Evolutionary conservation across 2,113 vertebrate species (phyloP).

Genomic region (Trematomus loennbergii): DNA sequence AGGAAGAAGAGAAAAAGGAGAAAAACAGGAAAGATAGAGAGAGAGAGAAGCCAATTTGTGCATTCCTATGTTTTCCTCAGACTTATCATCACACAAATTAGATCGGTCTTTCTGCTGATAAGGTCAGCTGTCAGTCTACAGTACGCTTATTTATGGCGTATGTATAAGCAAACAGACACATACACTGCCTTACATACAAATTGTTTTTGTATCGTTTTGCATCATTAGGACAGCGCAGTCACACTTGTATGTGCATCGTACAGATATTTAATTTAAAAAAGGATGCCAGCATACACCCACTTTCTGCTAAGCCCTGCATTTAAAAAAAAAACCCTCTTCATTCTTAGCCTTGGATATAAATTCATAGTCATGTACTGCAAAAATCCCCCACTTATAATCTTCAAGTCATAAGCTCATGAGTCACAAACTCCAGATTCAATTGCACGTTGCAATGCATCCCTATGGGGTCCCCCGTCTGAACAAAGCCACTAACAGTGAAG

Average conservation of each 20-base stretch:
- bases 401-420: constrained; percentile 30
- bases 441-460: constrained; percentile 21
- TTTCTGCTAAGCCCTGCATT: background rate
- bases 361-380: constrained; percentile 12
- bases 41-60: constrained; percentile 43
- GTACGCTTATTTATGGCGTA: constrained; percentile 48
- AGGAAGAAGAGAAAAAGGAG: constrained; percentile 5
- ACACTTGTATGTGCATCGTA: background rate
- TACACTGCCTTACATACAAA: constrained; percentile 4
- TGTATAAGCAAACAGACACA: constrained; percentile 39
- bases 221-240: constrained; percentile 24
- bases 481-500: constrained; percentile 33
- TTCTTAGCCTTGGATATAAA: constrained; percentile 14
- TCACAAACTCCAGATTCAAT: constrained; percentile 48
- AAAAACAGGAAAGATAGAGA: background rate
- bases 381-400: constrained; percentile 20
- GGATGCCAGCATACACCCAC: background rate
- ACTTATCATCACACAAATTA: constrained; percentile 71
- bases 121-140: constrained; percentile 78
- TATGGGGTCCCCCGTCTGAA: constrained; percentile 14
- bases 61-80: constrained; percentile 65
- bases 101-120: constrained; percentile 73
- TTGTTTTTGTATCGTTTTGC: constrained; percentile 20
- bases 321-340: background rate
- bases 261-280: background rate